Base-by-base conservation (phyloP, 2,797 vertebrate species). In the Phalloptychus januarius region DNA sequence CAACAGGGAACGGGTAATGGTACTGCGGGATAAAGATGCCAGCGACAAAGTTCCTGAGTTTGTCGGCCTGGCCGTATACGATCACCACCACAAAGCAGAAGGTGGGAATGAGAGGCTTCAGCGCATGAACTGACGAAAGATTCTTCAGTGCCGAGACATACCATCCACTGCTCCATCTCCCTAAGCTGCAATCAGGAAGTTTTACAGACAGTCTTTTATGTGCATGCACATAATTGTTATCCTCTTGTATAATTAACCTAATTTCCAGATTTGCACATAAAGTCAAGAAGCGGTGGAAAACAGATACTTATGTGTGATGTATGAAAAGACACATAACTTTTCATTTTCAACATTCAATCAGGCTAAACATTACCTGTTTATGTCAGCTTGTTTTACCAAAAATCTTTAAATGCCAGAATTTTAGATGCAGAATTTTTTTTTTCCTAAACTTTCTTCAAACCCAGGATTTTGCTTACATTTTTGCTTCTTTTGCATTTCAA, bases 21-120 rank as follows among this genome's bases (percentile, higher is more conserved):
- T 96, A 96, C 91, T 96, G 96, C 15, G 95, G 92, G 79, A 96
- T 89, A 81, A 96, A 95, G 84, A 96, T 77, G 50, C 80, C 61
- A 0, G 78, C 81, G 72, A 96, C 92, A 87, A 96, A 96, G 84
- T 89, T 91, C 46, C 87, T 79, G 20, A 96, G 95, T 45, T 78
- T 89, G 82, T 95, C 94, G 6, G 87, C 92, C 58, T 94, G 86
- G 44, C 90, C 72, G 4, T 95, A 95, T 33, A 92, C 15, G 18
- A 94, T 71, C 48, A 93, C n/a, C 0, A 85, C 77, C 78, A 84
- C 48, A 80, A 94, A 74, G 71, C 83, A 82, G 71, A 94, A 77
- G 45, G 77, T 36, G 38, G 83, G 83, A 28, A 88, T 5, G 72
- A 93, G 75, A 5, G 86, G 72, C 77, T 90, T 93, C 83, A 87